These are phyloP conservation scores for Mycteria americana DNA, from an alignment of 2,797 vertebrate species.

Conservation along the genomic window DNA sequence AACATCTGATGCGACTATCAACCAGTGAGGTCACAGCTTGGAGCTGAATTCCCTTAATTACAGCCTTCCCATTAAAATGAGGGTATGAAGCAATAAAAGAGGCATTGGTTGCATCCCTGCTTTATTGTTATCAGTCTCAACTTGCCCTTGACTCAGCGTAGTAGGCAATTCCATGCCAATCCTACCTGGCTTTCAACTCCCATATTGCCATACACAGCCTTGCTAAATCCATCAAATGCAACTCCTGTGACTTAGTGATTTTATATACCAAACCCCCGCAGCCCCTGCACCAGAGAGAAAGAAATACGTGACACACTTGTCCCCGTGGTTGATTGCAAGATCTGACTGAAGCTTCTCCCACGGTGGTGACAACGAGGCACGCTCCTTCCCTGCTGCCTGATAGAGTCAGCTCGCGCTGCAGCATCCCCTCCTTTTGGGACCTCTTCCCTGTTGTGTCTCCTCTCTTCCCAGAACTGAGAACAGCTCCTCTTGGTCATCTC, in stretches of 20 bases:
- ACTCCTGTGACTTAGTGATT: background rate
- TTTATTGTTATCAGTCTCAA: constrained; percentile 30
- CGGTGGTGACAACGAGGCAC: background rate
- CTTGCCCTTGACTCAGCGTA: background rate
- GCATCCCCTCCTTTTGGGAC: background rate
- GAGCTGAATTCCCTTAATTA: constrained; percentile 43
- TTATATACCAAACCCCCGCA: background rate
- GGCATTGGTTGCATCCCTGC: background rate
- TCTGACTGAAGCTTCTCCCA: background rate
- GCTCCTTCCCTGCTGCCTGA: background rate
- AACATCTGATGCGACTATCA: constrained; percentile 27
- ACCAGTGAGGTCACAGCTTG: constrained; percentile 38
- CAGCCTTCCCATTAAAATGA: constrained; percentile 26
- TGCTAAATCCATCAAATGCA: background rate
- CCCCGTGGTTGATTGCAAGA: background rate
- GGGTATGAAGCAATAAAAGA: constrained; percentile 27
- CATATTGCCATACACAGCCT: background rate
- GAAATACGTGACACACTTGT: background rate
- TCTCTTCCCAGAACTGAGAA: background rate
- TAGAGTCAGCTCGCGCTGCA: accelerated
- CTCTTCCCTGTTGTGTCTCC: background rate
- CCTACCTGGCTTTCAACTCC: background rate
- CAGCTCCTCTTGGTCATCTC: background rate
- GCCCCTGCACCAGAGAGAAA: background rate
- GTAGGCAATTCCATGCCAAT: background rate